These are phyloP conservation scores for Amphilophus citrinellus DNA, from an alignment of 2,113 vertebrate species.

Conservation along the genomic window DNA sequence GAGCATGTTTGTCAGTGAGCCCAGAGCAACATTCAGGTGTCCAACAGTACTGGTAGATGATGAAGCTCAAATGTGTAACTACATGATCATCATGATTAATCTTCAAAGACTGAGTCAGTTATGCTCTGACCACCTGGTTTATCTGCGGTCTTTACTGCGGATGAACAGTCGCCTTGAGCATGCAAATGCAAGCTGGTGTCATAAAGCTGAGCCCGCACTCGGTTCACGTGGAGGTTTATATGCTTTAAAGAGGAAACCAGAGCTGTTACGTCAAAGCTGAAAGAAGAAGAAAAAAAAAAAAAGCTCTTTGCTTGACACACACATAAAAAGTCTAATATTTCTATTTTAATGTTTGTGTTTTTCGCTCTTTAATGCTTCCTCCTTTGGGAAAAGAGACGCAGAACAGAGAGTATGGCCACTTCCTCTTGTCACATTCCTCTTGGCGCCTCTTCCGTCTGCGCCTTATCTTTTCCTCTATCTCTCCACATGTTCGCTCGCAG, in stretches of 20 bases:
- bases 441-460: slow-evolving; percentile 51
- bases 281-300: neutral
- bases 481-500: neutral
- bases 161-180: neutral
- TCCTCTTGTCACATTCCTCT: slow-evolving; percentile 57
- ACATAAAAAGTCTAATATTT: neutral
- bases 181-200: neutral
- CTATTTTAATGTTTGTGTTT: slow-evolving; percentile 1
- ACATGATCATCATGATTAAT: neutral
- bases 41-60: neutral
- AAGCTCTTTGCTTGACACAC: neutral
- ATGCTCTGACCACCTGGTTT: neutral
- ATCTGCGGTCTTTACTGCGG: neutral
- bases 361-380: neutral
- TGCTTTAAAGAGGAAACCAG: slow-evolving; percentile 23
- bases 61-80: neutral
- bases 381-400: neutral
- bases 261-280: neutral
- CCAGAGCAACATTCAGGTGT: neutral
- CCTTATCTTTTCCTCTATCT: slow-evolving; percentile 39
- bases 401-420: neutral
- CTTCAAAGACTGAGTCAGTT: neutral
- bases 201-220: neutral
- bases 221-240: neutral
- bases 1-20: neutral